Percentiles rank a stretch among this genome's conserved stretches.
These are phyloP conservation scores for Sanderia malayensis DNA, from an alignment of 30 jellyfish, hydroid and myxozoan species.

Conservation along the genomic window DNA sequence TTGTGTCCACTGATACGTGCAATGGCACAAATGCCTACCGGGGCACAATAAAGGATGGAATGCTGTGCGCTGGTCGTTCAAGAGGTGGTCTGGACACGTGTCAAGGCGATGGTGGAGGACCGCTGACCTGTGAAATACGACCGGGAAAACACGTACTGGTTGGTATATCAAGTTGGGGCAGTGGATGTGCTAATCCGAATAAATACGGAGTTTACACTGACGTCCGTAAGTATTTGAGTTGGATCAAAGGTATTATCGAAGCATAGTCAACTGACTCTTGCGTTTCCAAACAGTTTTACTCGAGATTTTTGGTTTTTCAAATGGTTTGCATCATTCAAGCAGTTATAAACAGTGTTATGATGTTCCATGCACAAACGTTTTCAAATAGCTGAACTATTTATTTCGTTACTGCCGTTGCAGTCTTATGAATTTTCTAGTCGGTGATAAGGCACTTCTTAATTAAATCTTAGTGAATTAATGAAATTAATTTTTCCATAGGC, in stretches of 20 bases:
- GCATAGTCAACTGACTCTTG: background rate
- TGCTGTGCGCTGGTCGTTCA: conserved; percentile 90
- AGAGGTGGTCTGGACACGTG: conserved; percentile 89
- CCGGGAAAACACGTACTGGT: conserved; percentile 32
- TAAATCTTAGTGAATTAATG: too few relatives aligned
- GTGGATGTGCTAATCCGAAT: conserved; percentile 88
- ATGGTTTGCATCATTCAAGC: too few relatives aligned
- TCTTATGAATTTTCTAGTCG: too few relatives aligned
- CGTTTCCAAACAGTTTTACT: too few relatives aligned
- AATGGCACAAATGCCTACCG: conserved; percentile 45
- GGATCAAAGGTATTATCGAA: conserved; percentile 60
- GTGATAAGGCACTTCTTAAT: too few relatives aligned
- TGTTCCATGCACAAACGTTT: too few relatives aligned
- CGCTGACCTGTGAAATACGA: conserved; percentile 60
- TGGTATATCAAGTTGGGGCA: conserved; percentile 98
- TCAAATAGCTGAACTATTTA: too few relatives aligned
- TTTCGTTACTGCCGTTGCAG: too few relatives aligned
- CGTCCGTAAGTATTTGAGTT: conserved; percentile 47
- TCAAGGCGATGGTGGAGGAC: conserved; percentile 99
- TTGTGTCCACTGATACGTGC: conserved; percentile 54
- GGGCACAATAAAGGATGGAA: conserved; percentile 55
- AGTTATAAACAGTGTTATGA: too few relatives aligned
- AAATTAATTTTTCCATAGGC: too few relatives aligned
- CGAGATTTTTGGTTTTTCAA: too few relatives aligned
- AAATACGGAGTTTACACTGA: conserved; percentile 92